phyloP scores from a whole-genome alignment of 2,888 invertebrate genomes.

The Lasiommata megera region DNA sequence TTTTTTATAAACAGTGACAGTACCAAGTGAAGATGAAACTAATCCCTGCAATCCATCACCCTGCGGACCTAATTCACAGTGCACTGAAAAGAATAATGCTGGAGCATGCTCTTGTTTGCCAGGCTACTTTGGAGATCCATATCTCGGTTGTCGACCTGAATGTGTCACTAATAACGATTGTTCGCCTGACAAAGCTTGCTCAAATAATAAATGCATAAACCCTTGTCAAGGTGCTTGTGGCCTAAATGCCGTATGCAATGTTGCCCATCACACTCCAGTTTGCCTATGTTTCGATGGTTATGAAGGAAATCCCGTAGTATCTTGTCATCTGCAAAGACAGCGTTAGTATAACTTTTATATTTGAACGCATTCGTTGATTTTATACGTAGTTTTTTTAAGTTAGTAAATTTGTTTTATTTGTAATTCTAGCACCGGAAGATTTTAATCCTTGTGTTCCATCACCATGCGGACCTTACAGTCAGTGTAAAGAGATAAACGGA shows the following conservation, averaged over 20 bases:
- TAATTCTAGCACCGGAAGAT: conserved; percentile 69
- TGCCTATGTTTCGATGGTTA: conserved; percentile 90
- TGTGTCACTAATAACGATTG: conserved; percentile 93
- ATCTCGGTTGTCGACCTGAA: conserved; percentile 91
- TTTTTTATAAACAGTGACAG: conserved; percentile 63
- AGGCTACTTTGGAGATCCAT: conserved; percentile 93
- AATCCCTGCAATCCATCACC: conserved; percentile 93
- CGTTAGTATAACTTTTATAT: conserved; percentile 54
- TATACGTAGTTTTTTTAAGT: background rate
- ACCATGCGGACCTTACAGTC: conserved; percentile 89
- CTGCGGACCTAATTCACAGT: conserved; percentile 92
- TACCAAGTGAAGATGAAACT: conserved; percentile 83
- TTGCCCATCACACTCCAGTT: conserved; percentile 90
- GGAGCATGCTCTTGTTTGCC: conserved; percentile 91
- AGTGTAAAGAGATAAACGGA: conserved; percentile 86
- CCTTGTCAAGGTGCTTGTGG: conserved; percentile 93
- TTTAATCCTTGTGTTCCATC: conserved; percentile 86
- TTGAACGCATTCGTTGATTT: background rate
- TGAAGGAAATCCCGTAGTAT: conserved; percentile 87
- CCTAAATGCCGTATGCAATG: conserved; percentile 88
- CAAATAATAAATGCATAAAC: conserved; percentile 91
- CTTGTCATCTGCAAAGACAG: conserved; percentile 72
- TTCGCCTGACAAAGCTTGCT: conserved; percentile 87
- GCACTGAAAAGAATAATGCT: conserved; percentile 90
- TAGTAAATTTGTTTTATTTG: background rate